Conservation (phyloP, 2,888 invertebrate species). For the Plusia festucae region DNA sequence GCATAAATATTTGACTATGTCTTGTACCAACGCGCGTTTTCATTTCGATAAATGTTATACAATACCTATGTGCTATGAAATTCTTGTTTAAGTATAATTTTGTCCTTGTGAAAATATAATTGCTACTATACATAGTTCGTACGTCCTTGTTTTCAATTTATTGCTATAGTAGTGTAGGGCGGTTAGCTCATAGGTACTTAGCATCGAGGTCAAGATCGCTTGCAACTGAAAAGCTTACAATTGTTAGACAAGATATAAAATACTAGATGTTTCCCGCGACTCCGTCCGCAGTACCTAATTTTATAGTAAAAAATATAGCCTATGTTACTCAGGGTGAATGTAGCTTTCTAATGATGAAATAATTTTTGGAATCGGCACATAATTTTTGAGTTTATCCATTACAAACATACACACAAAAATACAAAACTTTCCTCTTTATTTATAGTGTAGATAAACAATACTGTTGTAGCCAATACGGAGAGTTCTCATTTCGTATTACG, state of each 20-base stretch:
- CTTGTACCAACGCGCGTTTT: slow-evolving; percentile 15
- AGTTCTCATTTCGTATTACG: slow-evolving; percentile 60
- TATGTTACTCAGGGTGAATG: too few relatives aligned
- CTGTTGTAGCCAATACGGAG: slow-evolving; percentile 45
- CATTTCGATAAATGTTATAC: slow-evolving; percentile 20
- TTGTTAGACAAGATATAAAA: slow-evolving; percentile 9
- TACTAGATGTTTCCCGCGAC: too few relatives aligned
- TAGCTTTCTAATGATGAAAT: too few relatives aligned
- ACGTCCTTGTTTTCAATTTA: slow-evolving; percentile 27
- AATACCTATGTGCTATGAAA: slow-evolving; percentile 25
- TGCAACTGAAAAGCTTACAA: slow-evolving; percentile 18
- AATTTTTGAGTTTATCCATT: too few relatives aligned
- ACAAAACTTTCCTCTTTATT: too few relatives aligned
- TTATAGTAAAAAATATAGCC: too few relatives aligned
- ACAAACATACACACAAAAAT: too few relatives aligned
- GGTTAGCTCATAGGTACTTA: slow-evolving; percentile 25
- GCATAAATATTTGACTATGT: slow-evolving; percentile 35
- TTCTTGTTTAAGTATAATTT: slow-evolving; percentile 12
- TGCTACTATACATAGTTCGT: slow-evolving; percentile 29
- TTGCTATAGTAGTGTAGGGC: slow-evolving; percentile 8
- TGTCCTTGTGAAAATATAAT: slow-evolving; percentile 35
- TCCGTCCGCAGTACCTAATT: too few relatives aligned
- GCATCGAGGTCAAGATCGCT: slow-evolving; percentile 21
- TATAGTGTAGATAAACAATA: slow-evolving; percentile 12
- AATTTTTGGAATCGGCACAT: too few relatives aligned